Evolutionary conservation across 1,140 invertebrate species (phyloP), one percentile per base, ranked within the genome.

Genomic region (Ceratina australensis): DNA sequence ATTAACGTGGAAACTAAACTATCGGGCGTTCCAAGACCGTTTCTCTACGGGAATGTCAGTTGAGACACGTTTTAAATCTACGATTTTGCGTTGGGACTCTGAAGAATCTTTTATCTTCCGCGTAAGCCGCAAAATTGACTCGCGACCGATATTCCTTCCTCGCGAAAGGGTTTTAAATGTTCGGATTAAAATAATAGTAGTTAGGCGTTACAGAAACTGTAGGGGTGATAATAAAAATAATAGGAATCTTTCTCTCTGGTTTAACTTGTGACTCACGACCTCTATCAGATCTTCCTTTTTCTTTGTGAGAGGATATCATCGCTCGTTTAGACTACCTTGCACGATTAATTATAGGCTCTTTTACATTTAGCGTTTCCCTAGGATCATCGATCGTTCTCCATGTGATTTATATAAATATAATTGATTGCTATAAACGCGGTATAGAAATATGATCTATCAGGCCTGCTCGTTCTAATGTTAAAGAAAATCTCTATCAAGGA

Each of bases 221-320:
- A 60, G 22, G 52, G n/a, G 5, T 42, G 33, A 64, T 79, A 68
- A 80, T 84, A 78, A 80, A 66, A 81, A 56, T 84, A 85, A 78
- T 81, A 84, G 81, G 78, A 83, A 84, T 84, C 65, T 26, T 80
- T 81, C 65, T 26, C 78, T 81, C 75, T 69, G 65, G 54, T 73
- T 56, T 54, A 49, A 50, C 7, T 20, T 59, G 50, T 24, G 47
- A 24, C 67, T 57, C n/a, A 75, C 49, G n/a, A 57, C 22, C 60
- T n/a, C 42, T 12, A 65, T 18, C 50, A 52, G 42, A 73, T 67
- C n/a, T 18, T 54, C 24, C 10, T 28, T 57, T 49, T 24, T 28
- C 10, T 61, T 54, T 33, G 33, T 26, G 16, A 22, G 16, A 66
- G 47, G 18, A 24, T 26, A 50, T 13, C 22, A 16, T 67, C 4